phyloP scores from a whole-genome alignment of 2,113 vertebrate genomes.

The Brienomyrus longianalis region DNA sequence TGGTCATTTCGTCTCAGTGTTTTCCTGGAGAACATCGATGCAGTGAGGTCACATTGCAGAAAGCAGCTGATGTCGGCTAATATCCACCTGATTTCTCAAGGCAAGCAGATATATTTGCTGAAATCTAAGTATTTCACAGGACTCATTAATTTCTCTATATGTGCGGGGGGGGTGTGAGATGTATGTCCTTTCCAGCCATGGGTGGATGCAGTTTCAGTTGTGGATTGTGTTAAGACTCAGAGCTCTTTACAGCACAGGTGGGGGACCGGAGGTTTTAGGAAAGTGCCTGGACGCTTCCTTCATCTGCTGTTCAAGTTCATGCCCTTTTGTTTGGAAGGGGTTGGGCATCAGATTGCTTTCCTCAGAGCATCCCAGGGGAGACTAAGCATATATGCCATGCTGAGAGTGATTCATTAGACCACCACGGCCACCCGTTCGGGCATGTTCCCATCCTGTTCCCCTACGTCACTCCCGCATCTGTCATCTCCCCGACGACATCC shows the following conservation, averaged over 20 bases:
- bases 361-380: not conserved
- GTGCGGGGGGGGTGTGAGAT: not conserved
- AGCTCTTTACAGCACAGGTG: not conserved
- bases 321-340: not conserved
- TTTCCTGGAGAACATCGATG: not conserved
- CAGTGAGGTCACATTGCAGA: not conserved
- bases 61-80: not conserved
- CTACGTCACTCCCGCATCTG: not conserved
- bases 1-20: not conserved
- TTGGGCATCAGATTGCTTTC: not conserved
- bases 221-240: not conserved
- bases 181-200: not conserved
- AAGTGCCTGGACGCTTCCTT: not conserved
- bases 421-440: not conserved
- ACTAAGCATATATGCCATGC: not conserved
- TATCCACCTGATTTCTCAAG: not conserved
- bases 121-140: not conserved
- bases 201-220: not conserved
- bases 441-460: not conserved
- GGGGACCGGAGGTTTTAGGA: not conserved
- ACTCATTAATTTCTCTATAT: not conserved
- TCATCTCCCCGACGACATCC: not conserved
- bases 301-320: not conserved
- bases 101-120: slow-evolving; percentile 1
- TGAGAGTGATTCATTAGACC: not conserved